A percentile compares a stretch with the other conserved stretches of the same genome.
These are phyloP conservation scores for Neodiprion pinetum DNA, from an alignment of 1,140 invertebrate species.

Conservation along the genomic window DNA sequence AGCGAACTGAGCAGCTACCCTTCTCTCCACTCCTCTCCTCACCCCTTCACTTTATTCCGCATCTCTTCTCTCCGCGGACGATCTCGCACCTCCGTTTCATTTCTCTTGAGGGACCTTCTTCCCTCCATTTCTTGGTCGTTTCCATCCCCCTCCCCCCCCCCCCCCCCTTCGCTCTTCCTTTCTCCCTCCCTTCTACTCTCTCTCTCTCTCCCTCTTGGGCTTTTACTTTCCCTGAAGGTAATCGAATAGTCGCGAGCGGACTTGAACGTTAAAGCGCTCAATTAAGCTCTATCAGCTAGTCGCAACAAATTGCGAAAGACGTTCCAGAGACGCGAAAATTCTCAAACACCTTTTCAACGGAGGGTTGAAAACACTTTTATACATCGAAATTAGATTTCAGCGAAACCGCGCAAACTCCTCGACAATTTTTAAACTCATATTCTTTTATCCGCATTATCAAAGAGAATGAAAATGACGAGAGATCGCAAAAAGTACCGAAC, in stretches of 20 bases:
- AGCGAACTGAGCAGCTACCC: background rate
- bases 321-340: background rate
- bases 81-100: background rate
- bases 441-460: too few relatives aligned
- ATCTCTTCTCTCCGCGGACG: constrained; percentile 26
- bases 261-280: constrained; percentile 2
- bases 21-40: constrained; percentile 36
- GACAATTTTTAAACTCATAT: too few relatives aligned
- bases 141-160: constrained; percentile 36
- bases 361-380: background rate
- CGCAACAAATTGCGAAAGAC: background rate
- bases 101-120: constrained; percentile 32
- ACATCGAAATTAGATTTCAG: too few relatives aligned
- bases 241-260: constrained; percentile 3
- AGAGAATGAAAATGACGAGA: too few relatives aligned
- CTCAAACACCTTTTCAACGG: background rate
- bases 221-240: background rate
- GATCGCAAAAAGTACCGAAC: too few relatives aligned
- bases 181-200: background rate
- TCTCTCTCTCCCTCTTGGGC: constrained; percentile 9
- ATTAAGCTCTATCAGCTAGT: background rate
- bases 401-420: too few relatives aligned
- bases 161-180: constrained; percentile 12
- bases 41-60: constrained; percentile 22
- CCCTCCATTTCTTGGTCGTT: constrained; percentile 44